Conservation (phyloP, 2,113 vertebrate species). For the Tachysurus fulvidraco region DNA sequence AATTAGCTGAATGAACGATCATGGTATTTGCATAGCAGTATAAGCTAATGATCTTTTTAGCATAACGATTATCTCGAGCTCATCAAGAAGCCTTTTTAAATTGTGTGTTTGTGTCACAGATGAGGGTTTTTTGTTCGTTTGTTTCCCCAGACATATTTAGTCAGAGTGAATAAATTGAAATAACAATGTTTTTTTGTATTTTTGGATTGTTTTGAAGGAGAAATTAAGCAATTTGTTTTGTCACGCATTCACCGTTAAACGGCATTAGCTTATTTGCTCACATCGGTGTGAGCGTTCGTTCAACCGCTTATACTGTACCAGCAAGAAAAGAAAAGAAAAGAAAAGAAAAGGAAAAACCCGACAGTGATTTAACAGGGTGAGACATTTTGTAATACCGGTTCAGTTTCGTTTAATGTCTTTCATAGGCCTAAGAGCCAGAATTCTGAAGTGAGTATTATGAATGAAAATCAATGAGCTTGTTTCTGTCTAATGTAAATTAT, state of each 20-base stretch:
- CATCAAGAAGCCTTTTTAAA: conserved; percentile 18
- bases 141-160: not conserved
- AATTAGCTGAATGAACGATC: conserved; percentile 54
- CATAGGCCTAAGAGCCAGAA: not conserved
- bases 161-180: not conserved
- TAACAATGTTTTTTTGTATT: not conserved
- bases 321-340: not conserved
- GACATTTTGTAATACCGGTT: conserved; percentile 22
- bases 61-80: conserved; percentile 52
- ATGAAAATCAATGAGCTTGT: conserved; percentile 40
- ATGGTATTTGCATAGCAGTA: conserved; percentile 57
- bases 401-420: conserved; percentile 12
- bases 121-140: not conserved
- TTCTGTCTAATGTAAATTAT: conserved; percentile 40
- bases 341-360: not conserved
- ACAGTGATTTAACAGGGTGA: conserved; percentile 16
- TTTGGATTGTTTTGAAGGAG: not conserved
- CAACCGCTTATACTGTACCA: not conserved
- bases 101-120: conserved; percentile 12
- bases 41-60: conserved; percentile 53
- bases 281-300: not conserved
- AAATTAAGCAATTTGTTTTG: not conserved
- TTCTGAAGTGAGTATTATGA: conserved; percentile 27
- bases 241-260: too few relatives aligned
- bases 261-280: not conserved